phyloP scores from a whole-genome alignment of 2,888 invertebrate species.

The Silvanus unidentatus region DNA sequence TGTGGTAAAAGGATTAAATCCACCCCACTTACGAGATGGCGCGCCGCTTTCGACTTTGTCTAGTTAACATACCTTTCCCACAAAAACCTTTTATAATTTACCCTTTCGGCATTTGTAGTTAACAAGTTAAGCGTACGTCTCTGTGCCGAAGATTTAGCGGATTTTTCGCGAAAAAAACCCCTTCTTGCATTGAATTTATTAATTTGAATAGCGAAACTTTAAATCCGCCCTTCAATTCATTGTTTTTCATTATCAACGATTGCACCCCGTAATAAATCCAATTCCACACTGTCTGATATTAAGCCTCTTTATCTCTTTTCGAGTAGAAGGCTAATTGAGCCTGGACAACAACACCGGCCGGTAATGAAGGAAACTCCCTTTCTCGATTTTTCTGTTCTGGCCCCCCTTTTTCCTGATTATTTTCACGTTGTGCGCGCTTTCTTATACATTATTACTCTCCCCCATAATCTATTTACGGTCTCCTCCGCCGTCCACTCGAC shows the following conservation, averaged over 20 bases:
- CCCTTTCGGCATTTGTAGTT: conserved; percentile 14
- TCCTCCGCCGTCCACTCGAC: no score
- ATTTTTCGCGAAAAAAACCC: no score
- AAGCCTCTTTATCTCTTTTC: conserved; percentile 16
- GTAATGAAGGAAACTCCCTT: conserved; percentile 17
- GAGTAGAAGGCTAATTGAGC: conserved; percentile 15
- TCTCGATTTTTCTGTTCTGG: conserved; percentile 8
- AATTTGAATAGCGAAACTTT: no score
- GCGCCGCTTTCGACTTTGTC: no score
- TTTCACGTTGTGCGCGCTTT: conserved; percentile 7
- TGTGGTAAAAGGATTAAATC: conserved; percentile 30
- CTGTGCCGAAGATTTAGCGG: no score
- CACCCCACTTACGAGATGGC: conserved; percentile 18
- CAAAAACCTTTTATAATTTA: conserved; percentile 16
- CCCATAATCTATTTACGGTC: no score
- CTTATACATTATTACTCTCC: no score
- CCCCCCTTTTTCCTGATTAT: conserved; percentile 10
- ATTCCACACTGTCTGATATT: conserved; percentile 12
- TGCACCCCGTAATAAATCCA: no score
- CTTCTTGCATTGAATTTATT: no score
- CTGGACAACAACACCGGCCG: conserved; percentile 3
- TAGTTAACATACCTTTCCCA: conserved; percentile 28
- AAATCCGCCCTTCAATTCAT: no score
- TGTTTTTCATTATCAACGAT: no score
- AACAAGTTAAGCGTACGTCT: conserved; percentile 1